Conservation (phyloP, 2,797 vertebrate genomes). For the Tokudaia muenninki region DNA sequence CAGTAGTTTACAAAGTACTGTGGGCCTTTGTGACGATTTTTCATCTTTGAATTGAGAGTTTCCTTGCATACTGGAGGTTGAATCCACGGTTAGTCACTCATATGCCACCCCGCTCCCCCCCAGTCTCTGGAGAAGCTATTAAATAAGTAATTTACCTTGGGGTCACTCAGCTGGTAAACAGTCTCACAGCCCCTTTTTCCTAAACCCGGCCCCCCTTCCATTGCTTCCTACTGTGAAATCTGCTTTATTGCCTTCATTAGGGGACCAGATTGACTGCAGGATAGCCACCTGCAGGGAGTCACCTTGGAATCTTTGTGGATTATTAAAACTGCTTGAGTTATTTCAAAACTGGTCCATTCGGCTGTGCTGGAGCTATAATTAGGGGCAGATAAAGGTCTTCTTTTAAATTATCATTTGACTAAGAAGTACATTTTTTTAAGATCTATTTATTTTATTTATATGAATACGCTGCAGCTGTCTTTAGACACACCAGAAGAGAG, state of each 20-base stretch:
- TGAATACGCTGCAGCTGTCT: too few relatives aligned
- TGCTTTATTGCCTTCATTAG: slow-evolving; percentile 49
- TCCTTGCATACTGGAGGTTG: background rate
- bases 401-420: slow-evolving; percentile 11
- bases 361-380: background rate
- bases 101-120: background rate
- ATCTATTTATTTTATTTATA: too few relatives aligned
- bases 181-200: background rate
- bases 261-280: background rate
- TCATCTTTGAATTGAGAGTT: slow-evolving; percentile 55
- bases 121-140: slow-evolving; percentile 56
- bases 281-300: slow-evolving; percentile 16
- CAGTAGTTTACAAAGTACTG: slow-evolving; percentile 54
- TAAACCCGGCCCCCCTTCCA: background rate
- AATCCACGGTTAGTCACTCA: background rate
- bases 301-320: slow-evolving; percentile 51
- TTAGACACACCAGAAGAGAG: too few relatives aligned
- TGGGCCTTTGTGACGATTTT: background rate
- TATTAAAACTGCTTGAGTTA: slow-evolving; percentile 26
- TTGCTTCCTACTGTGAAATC: slow-evolving; percentile 62
- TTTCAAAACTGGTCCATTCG: slow-evolving; percentile 51
- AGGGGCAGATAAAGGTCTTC: background rate
- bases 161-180: slow-evolving; percentile 52
- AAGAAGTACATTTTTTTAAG: background rate
- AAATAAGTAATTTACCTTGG: slow-evolving; percentile 54